Base-by-base conservation (phyloP, 2,888 invertebrate species). In the Coelopa pilipes region DNA sequence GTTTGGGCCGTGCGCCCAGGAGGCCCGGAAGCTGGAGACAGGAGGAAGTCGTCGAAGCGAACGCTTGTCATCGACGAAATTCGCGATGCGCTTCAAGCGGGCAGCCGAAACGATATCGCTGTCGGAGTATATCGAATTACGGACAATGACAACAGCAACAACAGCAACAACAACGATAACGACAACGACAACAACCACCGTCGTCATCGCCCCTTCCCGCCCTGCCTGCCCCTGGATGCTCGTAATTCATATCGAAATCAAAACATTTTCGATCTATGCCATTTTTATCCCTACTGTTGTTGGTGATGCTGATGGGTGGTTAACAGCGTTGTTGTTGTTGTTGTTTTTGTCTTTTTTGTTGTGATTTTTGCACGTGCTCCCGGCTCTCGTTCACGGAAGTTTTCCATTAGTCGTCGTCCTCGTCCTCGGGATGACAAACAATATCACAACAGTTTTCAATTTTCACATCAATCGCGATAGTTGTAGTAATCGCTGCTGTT, bases 121-220 rank as follows among this genome's bases (percentile, higher is more conserved):
- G 79, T 79, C 80, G 82, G 81, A 81, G 80, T 82, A 81, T 82
- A 83, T 82, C 83, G 83, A 83, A 83, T 82, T 83, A 82, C 83
- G 80, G 82, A 82, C 45, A 69, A 69, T 19, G 49, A 13, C 19
- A 10, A 46, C 9, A 11, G 34, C 0, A 17, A 69, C 21, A 21
- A 60, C 19, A 60, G 1, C 24, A 60, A 17, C 19, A 60, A 17
- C 34, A 19, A 19, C 19, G 15, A 10, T 60, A 60, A 15, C 24
- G 4, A 19, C 12, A 53, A 15, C 10, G 15, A 46, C 46, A 55
- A 69, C 13, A 19, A 53, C 4, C 69, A 55, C 57, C 17, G n/a
- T 53, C 0, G n/a, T 49, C 21, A 24, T 50, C 24, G 15, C 17
- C n/a, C 67, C 49, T 21, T 19, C 15, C 12, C 46, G 15, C 49